Evolutionary conservation across 2,888 invertebrate genomes (phyloP), one percentile per base, ranked within the genome.

Genomic region (Geophilus truncorum): DNA sequence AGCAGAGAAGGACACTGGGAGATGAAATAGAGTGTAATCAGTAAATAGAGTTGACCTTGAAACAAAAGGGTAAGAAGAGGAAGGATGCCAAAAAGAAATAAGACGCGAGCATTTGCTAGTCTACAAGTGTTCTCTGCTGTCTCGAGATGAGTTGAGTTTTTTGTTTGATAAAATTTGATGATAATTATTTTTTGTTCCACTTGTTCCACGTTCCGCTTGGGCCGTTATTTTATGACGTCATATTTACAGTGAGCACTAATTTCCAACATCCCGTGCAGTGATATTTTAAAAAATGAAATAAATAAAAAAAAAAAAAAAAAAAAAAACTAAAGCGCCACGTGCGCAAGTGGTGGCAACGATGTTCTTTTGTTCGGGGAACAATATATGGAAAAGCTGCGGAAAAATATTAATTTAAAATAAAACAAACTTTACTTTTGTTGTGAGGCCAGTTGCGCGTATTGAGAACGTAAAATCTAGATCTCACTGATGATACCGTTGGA

Each of bases 11-110:
- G 45, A 45, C 45, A 45, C 45, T n/a, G 45, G 12, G 18, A 18
- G n/a, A 18, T n/a, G 40, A 40, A 45, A 15, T 5, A 45, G 5
- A 15, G 18, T 6, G 6, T 45, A 45, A 45, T 5, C 10, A 62
- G 62, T 62, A 62, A 62, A 62, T 62, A 62, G 62, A 62, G 23
- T 62, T 62, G 62, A 62, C 62, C 62, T 62, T 62, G 62, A 28
- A 25, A 28, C 62, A 62, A 62, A 25, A 62, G 62, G 62, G 23
- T 45, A 45, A n/a, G 62, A 1, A 1, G 15, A 62, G 62, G 62
- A 62, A 23, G 23, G 62, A 45, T 62, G 62, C 62, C 62, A 62
- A 62, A 21, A 23, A 62, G 62, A 62, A 62, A 25, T 6, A 28
- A 62, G 25, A 62, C 28, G 25, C 62, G 62, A 23, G 9, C 45